Evolutionary conservation across 2,113 vertebrate species (phyloP).

Genomic region (Neomonachus schauinslandi): DNA sequence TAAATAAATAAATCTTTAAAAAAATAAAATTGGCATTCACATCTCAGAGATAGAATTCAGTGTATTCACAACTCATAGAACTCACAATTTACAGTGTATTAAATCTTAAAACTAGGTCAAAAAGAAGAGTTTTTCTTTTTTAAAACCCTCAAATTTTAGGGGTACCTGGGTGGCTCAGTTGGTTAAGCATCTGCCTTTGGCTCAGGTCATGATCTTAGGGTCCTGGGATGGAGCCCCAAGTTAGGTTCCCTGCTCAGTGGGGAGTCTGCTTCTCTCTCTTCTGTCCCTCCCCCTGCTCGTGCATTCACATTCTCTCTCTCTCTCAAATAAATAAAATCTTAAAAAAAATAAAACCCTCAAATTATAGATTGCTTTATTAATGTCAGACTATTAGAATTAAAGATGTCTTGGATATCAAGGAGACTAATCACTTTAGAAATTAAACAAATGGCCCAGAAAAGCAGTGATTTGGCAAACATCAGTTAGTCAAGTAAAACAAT

Average conservation of each 20-base stretch:
- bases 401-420: neutral
- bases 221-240: too few relatives aligned
- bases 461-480: neutral
- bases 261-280: neutral
- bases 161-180: too few relatives aligned
- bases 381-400: constrained; percentile 8
- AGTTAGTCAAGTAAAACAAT: neutral
- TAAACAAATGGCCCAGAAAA: neutral
- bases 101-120: neutral
- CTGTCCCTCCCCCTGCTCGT: too few relatives aligned
- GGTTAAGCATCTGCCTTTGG: too few relatives aligned
- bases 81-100: neutral
- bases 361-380: constrained; percentile 30
- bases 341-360: neutral
- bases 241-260: too few relatives aligned
- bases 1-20: neutral
- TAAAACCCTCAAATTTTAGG: constrained; percentile 3
- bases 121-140: neutral
- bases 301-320: neutral
- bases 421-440: constrained; percentile 34
- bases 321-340: neutral
- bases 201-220: too few relatives aligned
- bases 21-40: neutral
- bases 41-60: constrained; percentile 9
- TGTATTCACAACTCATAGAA: neutral